Conservation (phyloP, 2,113 vertebrate genomes). For the Egretta garzetta region DNA sequence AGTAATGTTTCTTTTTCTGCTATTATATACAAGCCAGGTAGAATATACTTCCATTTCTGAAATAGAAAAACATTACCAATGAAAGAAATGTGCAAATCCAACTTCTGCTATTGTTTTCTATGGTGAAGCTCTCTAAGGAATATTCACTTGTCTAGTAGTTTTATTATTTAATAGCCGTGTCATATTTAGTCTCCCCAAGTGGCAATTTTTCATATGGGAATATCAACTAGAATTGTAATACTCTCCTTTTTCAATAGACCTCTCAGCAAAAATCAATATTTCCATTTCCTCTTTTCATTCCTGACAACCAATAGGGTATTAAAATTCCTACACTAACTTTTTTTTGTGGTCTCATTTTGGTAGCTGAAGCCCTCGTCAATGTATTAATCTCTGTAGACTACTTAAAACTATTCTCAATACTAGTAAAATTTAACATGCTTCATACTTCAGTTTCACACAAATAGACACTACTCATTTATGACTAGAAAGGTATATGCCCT, state of each 20-base stretch:
- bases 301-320: constrained; percentile 3
- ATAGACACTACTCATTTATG: neutral
- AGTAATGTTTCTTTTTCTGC: neutral
- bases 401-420: neutral
- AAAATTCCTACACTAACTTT: neutral
- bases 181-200: neutral
- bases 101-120: neutral
- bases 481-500: neutral
- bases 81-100: neutral
- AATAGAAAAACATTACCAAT: neutral
- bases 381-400: neutral
- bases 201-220: neutral
- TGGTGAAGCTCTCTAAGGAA: neutral
- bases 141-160: neutral
- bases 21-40: neutral
- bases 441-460: neutral
- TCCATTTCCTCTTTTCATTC: constrained; percentile 41
- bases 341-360: neutral
- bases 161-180: neutral
- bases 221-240: neutral
- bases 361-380: neutral
- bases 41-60: neutral
- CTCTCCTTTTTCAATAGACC: neutral
- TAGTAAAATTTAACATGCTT: neutral
- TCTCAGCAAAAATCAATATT: constrained; percentile 54